Evolutionary conservation across 2,113 vertebrate species (phyloP).

Genomic region (Struthidea cinerea): DNA sequence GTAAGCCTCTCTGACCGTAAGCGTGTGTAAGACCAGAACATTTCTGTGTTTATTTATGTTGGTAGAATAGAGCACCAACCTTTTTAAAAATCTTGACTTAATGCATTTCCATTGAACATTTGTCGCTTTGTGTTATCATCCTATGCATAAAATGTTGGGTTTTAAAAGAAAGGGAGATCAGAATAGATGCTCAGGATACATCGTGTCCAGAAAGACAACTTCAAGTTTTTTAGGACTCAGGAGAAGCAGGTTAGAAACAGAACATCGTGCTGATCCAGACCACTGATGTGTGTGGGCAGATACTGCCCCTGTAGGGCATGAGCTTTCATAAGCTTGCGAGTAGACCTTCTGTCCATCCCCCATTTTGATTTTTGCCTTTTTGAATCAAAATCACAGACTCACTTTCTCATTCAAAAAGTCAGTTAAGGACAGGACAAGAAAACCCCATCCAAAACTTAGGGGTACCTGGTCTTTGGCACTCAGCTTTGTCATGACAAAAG

Average conservation of each 20-base stretch:
- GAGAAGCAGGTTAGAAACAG: background rate
- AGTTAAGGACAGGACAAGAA: background rate
- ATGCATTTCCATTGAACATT: background rate
- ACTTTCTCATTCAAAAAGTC: background rate
- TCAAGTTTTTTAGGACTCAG: background rate
- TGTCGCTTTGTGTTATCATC: background rate
- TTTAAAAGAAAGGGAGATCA: background rate
- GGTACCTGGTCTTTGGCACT: background rate
- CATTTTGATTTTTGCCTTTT: background rate
- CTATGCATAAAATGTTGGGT: background rate
- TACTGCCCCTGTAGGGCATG: background rate
- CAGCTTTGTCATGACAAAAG: background rate
- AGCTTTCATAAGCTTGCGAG: background rate
- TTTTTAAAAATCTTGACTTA: background rate
- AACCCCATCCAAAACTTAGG: background rate
- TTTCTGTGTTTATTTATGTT: background rate
- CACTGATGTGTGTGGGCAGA: background rate
- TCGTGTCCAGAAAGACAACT: background rate
- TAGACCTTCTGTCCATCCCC: background rate
- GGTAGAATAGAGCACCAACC: background rate
- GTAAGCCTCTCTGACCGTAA: background rate
- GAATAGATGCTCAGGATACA: background rate
- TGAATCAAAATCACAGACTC: background rate
- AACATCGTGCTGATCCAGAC: background rate
- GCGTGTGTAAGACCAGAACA: background rate